phyloP scores from a whole-genome alignment of 2,113 vertebrate genomes.

The Etheostoma spectabile region DNA sequence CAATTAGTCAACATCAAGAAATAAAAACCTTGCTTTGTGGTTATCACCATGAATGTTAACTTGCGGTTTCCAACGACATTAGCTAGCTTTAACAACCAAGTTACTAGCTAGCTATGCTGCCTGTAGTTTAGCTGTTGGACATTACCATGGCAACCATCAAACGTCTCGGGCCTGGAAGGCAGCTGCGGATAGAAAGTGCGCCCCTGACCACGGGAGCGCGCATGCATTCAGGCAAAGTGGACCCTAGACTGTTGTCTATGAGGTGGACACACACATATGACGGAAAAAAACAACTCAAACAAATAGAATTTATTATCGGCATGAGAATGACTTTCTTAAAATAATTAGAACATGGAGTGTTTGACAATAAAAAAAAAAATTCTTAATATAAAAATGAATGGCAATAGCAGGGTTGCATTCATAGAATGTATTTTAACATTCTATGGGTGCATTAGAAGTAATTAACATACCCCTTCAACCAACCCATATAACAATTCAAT shows the following conservation, averaged over 20 bases:
- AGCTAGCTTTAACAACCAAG: neutral
- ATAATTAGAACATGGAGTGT: conserved; percentile 36
- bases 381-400: neutral
- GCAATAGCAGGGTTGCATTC: neutral
- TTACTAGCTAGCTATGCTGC: neutral
- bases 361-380: neutral
- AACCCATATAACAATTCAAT: neutral
- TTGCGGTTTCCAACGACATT: neutral
- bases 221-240: too few relatives aligned
- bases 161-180: conserved; percentile 13
- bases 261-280: too few relatives aligned
- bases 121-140: neutral
- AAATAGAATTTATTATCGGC: conserved; percentile 54
- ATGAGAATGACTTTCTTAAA: conserved; percentile 5
- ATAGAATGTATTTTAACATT: too few relatives aligned
- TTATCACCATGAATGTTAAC: neutral
- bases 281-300: neutral
- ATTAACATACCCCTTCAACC: neutral
- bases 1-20: neutral
- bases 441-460: neutral
- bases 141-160: conserved; percentile 40
- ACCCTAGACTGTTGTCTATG: too few relatives aligned
- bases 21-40: neutral
- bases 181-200: too few relatives aligned
- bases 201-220: too few relatives aligned